A percentile compares a stretch with the other conserved stretches of the same genome.
Evolutionary conservation across 2,888 invertebrate genomes (phyloP).

Genomic region (Ectropis crepuscularia): DNA sequence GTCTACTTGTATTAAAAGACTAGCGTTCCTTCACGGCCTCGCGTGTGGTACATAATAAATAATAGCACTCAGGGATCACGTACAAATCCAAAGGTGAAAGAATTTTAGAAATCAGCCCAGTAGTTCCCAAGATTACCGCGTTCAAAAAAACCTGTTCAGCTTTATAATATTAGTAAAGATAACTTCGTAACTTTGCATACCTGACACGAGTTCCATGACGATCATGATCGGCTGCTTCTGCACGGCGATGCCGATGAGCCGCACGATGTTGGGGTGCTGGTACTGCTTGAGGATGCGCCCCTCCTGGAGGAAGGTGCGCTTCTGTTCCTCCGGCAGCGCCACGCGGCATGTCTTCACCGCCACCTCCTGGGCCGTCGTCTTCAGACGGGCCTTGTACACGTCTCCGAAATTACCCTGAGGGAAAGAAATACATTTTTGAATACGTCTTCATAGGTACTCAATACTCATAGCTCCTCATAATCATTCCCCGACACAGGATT

Average conservation of each 20-base stretch:
- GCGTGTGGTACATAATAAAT: no score
- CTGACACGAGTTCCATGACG: slow-evolving; percentile 98
- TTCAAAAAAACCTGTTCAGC: no score
- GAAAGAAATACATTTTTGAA: neutral
- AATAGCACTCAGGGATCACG: no score
- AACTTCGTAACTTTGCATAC: slow-evolving; percentile 62
- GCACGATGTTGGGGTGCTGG: slow-evolving; percentile 98
- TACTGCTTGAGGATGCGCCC: slow-evolving; percentile 98
- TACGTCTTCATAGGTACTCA: no score
- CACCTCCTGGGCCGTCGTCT: slow-evolving; percentile 93
- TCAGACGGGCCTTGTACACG: slow-evolving; percentile 95
- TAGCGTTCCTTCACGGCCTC: no score
- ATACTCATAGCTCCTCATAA: no score
- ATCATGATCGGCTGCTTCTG: slow-evolving; percentile 99
- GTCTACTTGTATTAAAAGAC: no score
- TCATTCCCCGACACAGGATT: no score
- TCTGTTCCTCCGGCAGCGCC: slow-evolving; percentile 96
- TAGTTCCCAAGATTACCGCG: no score
- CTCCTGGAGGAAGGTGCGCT: slow-evolving; percentile 97
- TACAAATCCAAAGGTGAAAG: no score
- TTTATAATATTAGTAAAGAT: no score
- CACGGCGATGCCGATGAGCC: slow-evolving; percentile 98
- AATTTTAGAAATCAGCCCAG: no score
- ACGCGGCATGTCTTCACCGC: slow-evolving; percentile 98
- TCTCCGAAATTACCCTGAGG: slow-evolving; percentile 98